Conservation (phyloP, 2,888 invertebrate species). For the Timandra comae region DNA sequence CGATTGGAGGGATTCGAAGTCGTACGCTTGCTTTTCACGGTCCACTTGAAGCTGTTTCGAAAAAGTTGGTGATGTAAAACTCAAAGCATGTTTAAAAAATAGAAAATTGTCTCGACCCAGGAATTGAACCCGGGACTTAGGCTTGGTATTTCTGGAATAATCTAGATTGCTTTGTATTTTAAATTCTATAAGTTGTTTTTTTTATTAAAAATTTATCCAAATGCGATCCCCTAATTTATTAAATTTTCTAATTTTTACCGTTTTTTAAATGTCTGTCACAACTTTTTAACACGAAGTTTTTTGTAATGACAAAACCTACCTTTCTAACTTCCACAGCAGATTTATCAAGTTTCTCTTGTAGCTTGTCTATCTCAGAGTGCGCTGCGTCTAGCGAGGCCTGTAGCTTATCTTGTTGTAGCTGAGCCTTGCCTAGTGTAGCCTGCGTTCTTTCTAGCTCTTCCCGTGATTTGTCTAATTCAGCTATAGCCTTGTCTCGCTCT, state of each 20-base stretch:
- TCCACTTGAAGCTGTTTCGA: conserved; percentile 85
- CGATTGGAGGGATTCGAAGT: conserved; percentile 92
- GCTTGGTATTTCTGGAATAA: not conserved
- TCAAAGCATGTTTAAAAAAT: too few species aligned
- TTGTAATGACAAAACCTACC: conserved; percentile 79
- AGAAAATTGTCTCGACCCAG: too few species aligned
- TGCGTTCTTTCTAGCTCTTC: conserved; percentile 93
- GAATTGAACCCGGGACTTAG: too few species aligned
- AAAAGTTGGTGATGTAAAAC: too few species aligned
- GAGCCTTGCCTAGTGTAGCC: conserved; percentile 92
- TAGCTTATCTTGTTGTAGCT: conserved; percentile 93
- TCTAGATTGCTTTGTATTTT: too few species aligned
- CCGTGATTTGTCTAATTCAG: conserved; percentile 89
- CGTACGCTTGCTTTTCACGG: conserved; percentile 92
- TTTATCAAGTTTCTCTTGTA: conserved; percentile 92
- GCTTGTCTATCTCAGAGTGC: conserved; percentile 92
- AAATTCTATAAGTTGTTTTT: too few species aligned
- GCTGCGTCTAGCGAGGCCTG: conserved; percentile 92
- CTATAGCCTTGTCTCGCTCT: conserved; percentile 90
- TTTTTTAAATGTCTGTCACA: too few species aligned
- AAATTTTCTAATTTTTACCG: too few species aligned
- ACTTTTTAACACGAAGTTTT: too few species aligned
- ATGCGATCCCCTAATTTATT: too few species aligned
- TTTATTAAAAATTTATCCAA: too few species aligned
- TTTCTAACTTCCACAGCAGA: conserved; percentile 87